Evolutionary conservation across 2,888 invertebrate genomes (phyloP).

Genomic region (Lingula anatina): DNA sequence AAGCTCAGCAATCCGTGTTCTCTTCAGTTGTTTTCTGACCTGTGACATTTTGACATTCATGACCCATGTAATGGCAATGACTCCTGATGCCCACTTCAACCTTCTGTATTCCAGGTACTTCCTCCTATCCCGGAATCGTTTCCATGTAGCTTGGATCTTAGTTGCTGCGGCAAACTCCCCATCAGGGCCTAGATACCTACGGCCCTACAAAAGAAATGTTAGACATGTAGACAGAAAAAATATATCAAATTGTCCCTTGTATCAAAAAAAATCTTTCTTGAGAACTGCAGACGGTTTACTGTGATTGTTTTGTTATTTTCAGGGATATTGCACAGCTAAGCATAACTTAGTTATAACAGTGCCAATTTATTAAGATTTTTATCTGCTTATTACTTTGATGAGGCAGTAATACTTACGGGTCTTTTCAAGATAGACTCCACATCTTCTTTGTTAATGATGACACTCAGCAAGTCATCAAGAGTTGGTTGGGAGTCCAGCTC

Average conservation of each 20-base stretch:
- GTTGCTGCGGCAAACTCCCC: constrained; percentile 43
- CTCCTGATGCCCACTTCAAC: constrained; percentile 51
- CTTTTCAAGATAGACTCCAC: constrained; percentile 39
- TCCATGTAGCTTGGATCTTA: constrained; percentile 46
- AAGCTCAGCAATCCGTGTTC: constrained; percentile 36
- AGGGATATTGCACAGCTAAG: too few relatives aligned
- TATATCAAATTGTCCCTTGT: too few relatives aligned
- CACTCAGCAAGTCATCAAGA: constrained; percentile 36
- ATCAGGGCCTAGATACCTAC: constrained; percentile 35
- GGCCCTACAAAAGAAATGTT: constrained; percentile 27
- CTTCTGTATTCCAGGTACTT: constrained; percentile 43
- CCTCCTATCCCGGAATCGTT: constrained; percentile 32
- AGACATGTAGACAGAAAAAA: too few relatives aligned
- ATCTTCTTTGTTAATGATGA: constrained; percentile 48
- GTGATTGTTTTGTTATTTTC: too few relatives aligned
- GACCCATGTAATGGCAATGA: constrained; percentile 51
- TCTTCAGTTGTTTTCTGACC: constrained; percentile 39
- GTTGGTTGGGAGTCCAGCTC: constrained; percentile 44
- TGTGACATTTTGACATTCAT: constrained; percentile 49
- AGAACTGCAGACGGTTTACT: too few relatives aligned
- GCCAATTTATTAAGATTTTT: too few relatives aligned
- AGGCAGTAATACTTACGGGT: constrained; percentile 41
- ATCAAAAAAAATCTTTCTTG: too few relatives aligned
- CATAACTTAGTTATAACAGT: too few relatives aligned
- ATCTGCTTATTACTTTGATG: too few relatives aligned